Base-by-base conservation (phyloP, 2,888 invertebrate genomes). In the Pollenia labialis region DNA sequence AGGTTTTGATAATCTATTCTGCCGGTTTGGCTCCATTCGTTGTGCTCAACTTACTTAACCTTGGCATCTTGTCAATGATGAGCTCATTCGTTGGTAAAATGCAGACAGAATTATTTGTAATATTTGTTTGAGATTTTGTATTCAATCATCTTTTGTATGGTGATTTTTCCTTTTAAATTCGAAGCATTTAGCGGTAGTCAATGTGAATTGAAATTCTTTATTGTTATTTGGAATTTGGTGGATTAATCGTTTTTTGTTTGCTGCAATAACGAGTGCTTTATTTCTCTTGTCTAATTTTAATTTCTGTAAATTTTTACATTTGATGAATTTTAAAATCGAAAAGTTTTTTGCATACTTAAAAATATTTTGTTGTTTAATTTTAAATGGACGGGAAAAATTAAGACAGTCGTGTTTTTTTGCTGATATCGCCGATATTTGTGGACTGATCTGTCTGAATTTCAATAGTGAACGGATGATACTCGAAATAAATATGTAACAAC, bases 61-160 rank as follows among this genome's bases (percentile, higher is more conserved):
- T 84, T 84, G 77, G 72, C 83, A 84, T 40, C 42, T 50, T 82
- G 68, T 75, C 74, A 58, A 46, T 72, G 18, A 62, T 71, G 23
- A 42, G 56, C 40, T 66, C 44, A 23, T 81, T 72, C 10, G 48
- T 46, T 56, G 50, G 18, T 18, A 23, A 52, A 23, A 23, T 71
- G 46, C 52, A 52, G 44, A 46, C 42, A 42, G 7, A 16, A 58
- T 42, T 69, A 10, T 14, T 54, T 40, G 42, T 32, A 46, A 50
- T 48, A 48, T 40, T 60, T 32, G 48, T 58, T 46, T 77, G 14
- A 14, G 23, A 16, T 71, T 6, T 60, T 60, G 8, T 44, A 56
- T 50, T 40, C 50, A 14, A 2, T 32, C 52, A 44, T 1, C 14
- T 12, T 46, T 18, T 64, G 44, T 12, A 23, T 18, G 7, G 7